Conservation (phyloP, 1,140 invertebrate genomes). For the Leptinotarsa texana region DNA sequence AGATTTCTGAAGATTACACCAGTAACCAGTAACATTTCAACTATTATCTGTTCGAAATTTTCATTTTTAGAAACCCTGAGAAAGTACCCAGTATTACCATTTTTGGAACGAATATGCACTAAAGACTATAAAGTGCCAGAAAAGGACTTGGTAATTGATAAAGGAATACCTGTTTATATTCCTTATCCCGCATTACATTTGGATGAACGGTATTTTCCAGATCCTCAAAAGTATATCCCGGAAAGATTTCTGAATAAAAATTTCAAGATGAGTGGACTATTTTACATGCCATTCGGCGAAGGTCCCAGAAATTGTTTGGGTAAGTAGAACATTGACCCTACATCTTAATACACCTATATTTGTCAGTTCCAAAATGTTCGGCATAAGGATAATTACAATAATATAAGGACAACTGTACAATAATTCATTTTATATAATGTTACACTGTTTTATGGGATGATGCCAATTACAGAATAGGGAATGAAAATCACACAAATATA, state of each 20-base stretch:
- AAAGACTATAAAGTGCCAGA: constrained; percentile 51
- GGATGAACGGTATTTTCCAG: constrained; percentile 59
- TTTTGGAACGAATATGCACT: constrained; percentile 45
- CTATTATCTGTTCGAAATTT: neutral
- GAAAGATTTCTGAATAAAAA: constrained; percentile 57
- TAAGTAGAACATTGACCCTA: constrained; percentile 30
- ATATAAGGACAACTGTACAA: too few relatives aligned
- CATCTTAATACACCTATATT: too few relatives aligned
- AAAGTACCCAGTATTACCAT: constrained; percentile 54
- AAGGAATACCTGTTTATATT: constrained; percentile 50
- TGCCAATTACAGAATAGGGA: too few relatives aligned
- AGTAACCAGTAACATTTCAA: too few relatives aligned
- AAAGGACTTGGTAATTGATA: constrained; percentile 52
- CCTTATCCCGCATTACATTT: constrained; percentile 53
- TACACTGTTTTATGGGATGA: too few relatives aligned
- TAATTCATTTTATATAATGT: too few relatives aligned
- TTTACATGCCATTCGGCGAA: constrained; percentile 64
- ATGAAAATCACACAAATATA: too few relatives aligned
- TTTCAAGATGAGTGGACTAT: constrained; percentile 53
- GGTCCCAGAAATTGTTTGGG: constrained; percentile 65
- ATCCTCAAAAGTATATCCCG: constrained; percentile 64
- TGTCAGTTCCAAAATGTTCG: too few relatives aligned
- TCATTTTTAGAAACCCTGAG: constrained; percentile 56
- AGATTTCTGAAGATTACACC: too few relatives aligned
- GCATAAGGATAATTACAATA: too few relatives aligned